Conservation (phyloP, 2,113 vertebrate species). For the Micronycteris hirsuta region DNA sequence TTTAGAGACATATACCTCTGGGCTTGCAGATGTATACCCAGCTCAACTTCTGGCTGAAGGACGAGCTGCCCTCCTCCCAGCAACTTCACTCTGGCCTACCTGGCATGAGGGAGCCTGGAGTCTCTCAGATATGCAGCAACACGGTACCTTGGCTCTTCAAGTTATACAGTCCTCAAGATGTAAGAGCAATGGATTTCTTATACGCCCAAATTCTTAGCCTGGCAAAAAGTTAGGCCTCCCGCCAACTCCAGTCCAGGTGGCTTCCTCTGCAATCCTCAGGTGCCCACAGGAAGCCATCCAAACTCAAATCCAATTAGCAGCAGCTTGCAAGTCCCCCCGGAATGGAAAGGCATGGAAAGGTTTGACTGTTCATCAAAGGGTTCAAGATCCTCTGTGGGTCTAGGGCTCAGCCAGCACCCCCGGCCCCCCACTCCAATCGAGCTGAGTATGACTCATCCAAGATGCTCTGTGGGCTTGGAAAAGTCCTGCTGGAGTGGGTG, state of each 20-base stretch:
- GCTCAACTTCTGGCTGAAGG: background rate
- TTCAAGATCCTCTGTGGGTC: background rate
- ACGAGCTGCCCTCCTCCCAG: background rate
- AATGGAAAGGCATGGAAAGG: constrained; percentile 63
- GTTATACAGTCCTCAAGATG: background rate
- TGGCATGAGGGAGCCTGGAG: fast-evolving
- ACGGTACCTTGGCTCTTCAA: background rate
- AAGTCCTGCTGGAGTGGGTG: fast-evolving
- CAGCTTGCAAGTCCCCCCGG: constrained; percentile 71
- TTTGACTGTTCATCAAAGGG: constrained; percentile 36
- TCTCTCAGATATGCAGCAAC: background rate
- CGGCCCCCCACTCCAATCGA: background rate
- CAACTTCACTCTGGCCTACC: fast-evolving
- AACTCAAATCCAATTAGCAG: constrained; percentile 64
- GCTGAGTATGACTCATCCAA: constrained; percentile 41
- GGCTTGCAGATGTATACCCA: fast-evolving
- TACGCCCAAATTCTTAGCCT: constrained; percentile 43
- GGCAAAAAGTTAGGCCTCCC: constrained; percentile 45
- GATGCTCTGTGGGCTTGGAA: constrained; percentile 43
- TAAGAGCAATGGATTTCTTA: background rate
- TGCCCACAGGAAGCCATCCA: constrained; percentile 52
- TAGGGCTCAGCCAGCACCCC: background rate
- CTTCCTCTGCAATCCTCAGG: constrained; percentile 56
- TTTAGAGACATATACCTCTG: background rate
- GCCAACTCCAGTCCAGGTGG: constrained; percentile 66